phyloP scores from a whole-genome alignment of 2,888 invertebrate species.

The Drosophila aldrichi region DNA sequence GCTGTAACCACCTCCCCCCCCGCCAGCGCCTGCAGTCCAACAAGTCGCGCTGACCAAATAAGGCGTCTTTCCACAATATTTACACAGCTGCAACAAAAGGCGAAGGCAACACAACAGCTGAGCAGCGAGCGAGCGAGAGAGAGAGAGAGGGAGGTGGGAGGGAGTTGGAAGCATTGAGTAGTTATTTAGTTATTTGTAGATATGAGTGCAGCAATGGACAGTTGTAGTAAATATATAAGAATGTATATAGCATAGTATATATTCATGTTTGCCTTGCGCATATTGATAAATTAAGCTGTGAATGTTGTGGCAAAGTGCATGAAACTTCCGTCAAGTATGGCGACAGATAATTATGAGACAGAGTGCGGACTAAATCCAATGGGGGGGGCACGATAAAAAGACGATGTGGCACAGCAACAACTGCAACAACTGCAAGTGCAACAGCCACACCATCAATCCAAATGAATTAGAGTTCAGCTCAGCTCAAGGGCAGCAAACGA shows the following conservation, averaged over 20 bases:
- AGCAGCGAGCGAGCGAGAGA: neutral
- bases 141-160: neutral
- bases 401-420: constrained; percentile 11
- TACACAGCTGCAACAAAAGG: constrained; percentile 59
- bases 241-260: neutral
- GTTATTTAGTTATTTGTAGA: constrained; percentile 22
- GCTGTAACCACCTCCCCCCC: neutral
- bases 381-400: constrained; percentile 34
- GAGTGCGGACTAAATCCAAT: constrained; percentile 19
- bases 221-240: constrained; percentile 1
- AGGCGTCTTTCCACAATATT: constrained; percentile 46
- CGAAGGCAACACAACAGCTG: constrained; percentile 8
- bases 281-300: constrained; percentile 47
- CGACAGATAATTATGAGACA: constrained; percentile 62
- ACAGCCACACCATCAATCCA: constrained; percentile 20
- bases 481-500: constrained; percentile 58
- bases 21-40: neutral
- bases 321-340: constrained; percentile 66
- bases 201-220: constrained; percentile 1
- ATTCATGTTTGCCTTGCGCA: constrained; percentile 23
- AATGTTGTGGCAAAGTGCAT: constrained; percentile 36
- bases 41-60: constrained; percentile 47
- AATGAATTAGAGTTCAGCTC: constrained; percentile 37
- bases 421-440: constrained; percentile 11
- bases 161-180: neutral